phyloP scores from a whole-genome alignment of 2,888 invertebrate genomes.

The Parnassius smintheus region DNA sequence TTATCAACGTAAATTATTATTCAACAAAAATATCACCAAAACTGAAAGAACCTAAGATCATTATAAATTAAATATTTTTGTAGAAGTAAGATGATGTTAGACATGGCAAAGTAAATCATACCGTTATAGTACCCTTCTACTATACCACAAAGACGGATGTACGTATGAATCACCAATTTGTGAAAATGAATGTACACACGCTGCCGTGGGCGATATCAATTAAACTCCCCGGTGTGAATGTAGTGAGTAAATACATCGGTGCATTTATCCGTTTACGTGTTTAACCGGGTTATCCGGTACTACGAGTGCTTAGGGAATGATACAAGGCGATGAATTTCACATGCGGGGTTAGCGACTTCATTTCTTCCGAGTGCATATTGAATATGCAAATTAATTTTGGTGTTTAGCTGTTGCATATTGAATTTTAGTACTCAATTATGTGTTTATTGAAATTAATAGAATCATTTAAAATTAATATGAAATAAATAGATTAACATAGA shows the following conservation, averaged over 20 bases:
- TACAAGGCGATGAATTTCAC: constrained; percentile 18
- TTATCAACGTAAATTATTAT: no score
- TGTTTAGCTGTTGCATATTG: neutral
- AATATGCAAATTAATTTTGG: neutral
- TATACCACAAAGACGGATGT: constrained; percentile 11
- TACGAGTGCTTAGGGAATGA: constrained; percentile 20
- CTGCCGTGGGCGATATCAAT: constrained; percentile 44
- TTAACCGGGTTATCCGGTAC: constrained; percentile 28
- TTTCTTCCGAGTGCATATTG: constrained; percentile 9
- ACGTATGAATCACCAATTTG: constrained; percentile 19
- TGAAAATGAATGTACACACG: constrained; percentile 22
- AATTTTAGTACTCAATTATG: no score
- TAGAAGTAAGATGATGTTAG: no score
- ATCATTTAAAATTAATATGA: no score
- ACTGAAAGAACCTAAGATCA: no score
- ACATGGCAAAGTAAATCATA: no score
- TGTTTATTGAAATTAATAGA: no score
- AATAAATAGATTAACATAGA: no score
- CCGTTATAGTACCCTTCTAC: no score
- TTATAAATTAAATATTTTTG: no score
- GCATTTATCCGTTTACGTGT: constrained; percentile 31
- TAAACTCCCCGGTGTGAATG: constrained; percentile 48
- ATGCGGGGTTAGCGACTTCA: constrained; percentile 18
- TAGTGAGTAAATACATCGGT: constrained; percentile 51
- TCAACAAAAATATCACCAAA: no score